phyloP scores from a whole-genome alignment of 2,113 vertebrate genomes.

The Channa maculata region DNA sequence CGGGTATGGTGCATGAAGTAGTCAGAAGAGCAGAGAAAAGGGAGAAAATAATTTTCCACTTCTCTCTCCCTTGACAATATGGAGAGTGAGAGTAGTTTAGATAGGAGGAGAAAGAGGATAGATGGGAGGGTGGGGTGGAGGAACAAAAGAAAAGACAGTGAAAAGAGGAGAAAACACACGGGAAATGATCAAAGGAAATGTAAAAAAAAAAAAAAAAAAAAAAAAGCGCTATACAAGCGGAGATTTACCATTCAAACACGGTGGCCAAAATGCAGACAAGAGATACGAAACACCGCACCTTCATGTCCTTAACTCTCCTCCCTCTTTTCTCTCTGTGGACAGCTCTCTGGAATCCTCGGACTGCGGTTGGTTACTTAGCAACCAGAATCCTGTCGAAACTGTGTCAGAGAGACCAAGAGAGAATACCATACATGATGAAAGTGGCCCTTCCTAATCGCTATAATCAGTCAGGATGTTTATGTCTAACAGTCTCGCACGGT shows the following conservation, averaged over 20 bases:
- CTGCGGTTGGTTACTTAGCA: constrained; percentile 76
- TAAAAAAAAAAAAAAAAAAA: too few relatives aligned
- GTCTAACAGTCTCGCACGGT: constrained; percentile 5
- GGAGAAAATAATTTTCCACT: neutral
- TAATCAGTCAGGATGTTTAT: constrained; percentile 68
- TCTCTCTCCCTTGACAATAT: constrained; percentile 55
- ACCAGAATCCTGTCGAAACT: constrained; percentile 72
- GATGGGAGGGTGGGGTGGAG: neutral
- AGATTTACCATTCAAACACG: constrained; percentile 55
- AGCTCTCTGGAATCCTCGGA: constrained; percentile 67
- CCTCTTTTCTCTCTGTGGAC: constrained; percentile 42
- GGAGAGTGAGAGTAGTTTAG: constrained; percentile 52
- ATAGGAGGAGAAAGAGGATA: constrained; percentile 12
- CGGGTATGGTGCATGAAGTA: constrained; percentile 26
- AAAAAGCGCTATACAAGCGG: too few relatives aligned
- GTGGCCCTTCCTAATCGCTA: constrained; percentile 42
- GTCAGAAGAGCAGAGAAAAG: neutral
- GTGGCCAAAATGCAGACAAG: constrained; percentile 40
- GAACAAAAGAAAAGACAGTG: neutral
- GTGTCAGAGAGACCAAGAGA: constrained; percentile 68
- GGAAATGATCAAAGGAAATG: constrained; percentile 54
- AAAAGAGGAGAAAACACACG: constrained; percentile 29
- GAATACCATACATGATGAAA: constrained; percentile 35
- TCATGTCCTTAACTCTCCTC: constrained; percentile 58
- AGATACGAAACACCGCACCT: constrained; percentile 55